Evolutionary conservation across 2,113 vertebrate species (phyloP).

Genomic region (Brienomyrus brachyistius): DNA sequence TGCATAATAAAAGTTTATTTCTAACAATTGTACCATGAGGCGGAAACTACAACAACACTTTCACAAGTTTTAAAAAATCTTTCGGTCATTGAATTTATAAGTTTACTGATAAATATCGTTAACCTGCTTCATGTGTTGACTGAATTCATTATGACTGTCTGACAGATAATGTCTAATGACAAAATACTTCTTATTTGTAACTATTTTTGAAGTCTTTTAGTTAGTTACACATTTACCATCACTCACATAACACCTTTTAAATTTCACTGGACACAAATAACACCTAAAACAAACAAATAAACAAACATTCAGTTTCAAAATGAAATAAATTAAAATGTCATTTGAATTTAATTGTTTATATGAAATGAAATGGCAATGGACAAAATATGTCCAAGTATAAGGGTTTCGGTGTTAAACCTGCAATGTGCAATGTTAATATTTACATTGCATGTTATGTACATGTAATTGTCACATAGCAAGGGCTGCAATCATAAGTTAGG

Average conservation of each 20-base stretch:
- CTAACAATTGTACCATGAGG: neutral
- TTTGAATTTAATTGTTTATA: neutral
- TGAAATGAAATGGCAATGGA: neutral
- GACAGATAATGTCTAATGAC: neutral
- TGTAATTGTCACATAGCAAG: neutral
- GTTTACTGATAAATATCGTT: neutral
- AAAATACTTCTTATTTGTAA: neutral
- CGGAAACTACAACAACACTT: neutral
- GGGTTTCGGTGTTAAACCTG: neutral
- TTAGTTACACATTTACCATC: neutral
- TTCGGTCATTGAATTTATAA: neutral
- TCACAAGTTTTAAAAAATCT: neutral
- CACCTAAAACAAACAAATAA: neutral
- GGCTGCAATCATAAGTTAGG: neutral
- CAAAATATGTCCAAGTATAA: neutral
- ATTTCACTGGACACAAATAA: neutral
- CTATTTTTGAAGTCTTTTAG: neutral
- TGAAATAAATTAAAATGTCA: neutral
- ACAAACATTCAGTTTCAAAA: neutral
- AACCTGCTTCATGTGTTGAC: neutral
- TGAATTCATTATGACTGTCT: neutral
- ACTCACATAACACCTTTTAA: neutral
- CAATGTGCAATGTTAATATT: neutral
- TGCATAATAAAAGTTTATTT: neutral
- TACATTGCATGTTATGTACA: neutral